These are phyloP conservation scores for Rhinolophus sinicus DNA, from an alignment of 2,113 vertebrate genomes.

Conservation along the genomic window DNA sequence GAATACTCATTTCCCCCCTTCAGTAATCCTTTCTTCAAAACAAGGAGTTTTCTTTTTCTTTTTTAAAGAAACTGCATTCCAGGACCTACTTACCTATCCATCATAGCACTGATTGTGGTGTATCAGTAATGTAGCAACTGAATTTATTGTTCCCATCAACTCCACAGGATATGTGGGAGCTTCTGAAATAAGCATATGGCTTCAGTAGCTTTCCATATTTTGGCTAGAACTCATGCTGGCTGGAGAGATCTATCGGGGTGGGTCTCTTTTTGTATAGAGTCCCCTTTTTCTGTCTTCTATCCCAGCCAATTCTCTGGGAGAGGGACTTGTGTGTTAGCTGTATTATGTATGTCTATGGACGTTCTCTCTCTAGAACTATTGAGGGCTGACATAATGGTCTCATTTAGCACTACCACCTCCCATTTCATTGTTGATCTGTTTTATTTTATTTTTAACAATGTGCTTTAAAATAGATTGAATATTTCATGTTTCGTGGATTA, in stretches of 20 bases:
- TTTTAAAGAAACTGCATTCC: neutral
- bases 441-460: neutral
- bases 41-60: neutral
- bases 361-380: neutral
- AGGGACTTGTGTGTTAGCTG: neutral
- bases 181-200: neutral
- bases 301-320: neutral
- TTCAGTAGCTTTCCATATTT: neutral
- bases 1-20: neutral
- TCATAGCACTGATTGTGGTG: neutral
- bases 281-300: neutral
- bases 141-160: neutral
- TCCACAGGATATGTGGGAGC: neutral
- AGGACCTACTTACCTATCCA: neutral
- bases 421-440: rapidly evolving
- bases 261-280: neutral
- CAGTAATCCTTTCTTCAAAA: neutral
- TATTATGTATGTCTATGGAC: neutral
- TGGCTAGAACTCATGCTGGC: neutral
- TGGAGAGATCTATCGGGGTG: neutral
- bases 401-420: neutral
- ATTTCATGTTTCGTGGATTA: neutral
- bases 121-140: neutral
- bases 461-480: neutral
- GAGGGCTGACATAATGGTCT: neutral